Conservation (phyloP, 1,140 invertebrate species). For the Diorhabda carinulata region DNA sequence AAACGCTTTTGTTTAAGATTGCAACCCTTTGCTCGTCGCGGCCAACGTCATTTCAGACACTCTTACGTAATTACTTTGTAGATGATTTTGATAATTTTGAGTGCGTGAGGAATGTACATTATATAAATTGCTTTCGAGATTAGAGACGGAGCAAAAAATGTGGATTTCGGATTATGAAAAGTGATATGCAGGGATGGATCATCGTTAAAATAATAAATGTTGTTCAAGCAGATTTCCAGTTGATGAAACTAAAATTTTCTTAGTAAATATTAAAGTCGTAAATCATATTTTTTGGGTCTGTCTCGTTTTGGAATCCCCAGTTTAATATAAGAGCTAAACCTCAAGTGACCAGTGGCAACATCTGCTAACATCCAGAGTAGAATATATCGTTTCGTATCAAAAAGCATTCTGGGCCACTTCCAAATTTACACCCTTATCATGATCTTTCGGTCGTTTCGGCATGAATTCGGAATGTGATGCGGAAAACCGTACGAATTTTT, state of each 20-base stretch:
- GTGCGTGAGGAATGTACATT: slow-evolving; percentile 16
- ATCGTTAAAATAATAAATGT: too few relatives aligned
- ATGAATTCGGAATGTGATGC: background rate
- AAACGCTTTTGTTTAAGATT: slow-evolving; percentile 36
- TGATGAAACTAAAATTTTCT: slow-evolving; percentile 1
- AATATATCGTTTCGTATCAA: slow-evolving; percentile 35
- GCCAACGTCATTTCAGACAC: slow-evolving; percentile 13
- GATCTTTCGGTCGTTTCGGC: slow-evolving; percentile 12
- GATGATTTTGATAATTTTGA: slow-evolving; percentile 22
- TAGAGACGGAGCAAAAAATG: slow-evolving; percentile 1
- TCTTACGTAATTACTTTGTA: slow-evolving; percentile 19
- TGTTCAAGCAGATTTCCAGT: background rate
- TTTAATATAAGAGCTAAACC: slow-evolving; percentile 34
- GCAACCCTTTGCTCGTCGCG: slow-evolving; percentile 9
- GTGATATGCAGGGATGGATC: background rate
- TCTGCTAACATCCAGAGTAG: slow-evolving; percentile 26
- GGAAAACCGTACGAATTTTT: too few relatives aligned
- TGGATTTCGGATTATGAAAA: background rate
- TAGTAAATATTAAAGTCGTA: background rate
- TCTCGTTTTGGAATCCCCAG: slow-evolving; percentile 17
- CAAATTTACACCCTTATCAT: slow-evolving; percentile 33
- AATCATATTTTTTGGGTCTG: background rate
- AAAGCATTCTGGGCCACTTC: slow-evolving; percentile 35
- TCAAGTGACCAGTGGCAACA: slow-evolving; percentile 34
- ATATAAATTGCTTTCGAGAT: slow-evolving; percentile 11